Conservation (phyloP, 2,113 vertebrate species). For the Vanacampus margaritifer region DNA sequence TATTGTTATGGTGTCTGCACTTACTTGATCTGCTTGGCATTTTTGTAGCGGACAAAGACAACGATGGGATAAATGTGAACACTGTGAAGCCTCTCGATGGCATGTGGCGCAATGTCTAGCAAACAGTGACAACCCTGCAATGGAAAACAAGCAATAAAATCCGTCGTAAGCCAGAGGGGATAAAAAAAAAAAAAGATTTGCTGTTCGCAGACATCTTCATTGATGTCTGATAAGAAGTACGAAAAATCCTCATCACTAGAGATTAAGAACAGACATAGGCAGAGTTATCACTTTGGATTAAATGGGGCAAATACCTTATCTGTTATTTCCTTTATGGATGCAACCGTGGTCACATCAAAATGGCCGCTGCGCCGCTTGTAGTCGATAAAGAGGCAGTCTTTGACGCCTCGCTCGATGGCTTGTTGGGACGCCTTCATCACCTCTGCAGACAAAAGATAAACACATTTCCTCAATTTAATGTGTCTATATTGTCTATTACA, state of each 20-base stretch:
- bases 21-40: slow-evolving; percentile 98
- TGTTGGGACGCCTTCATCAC: slow-evolving; percentile 99
- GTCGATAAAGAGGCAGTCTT: slow-evolving; percentile 96
- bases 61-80: slow-evolving; percentile 98
- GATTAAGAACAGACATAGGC: slow-evolving; percentile 34
- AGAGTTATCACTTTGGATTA: slow-evolving; percentile 22
- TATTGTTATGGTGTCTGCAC: slow-evolving; percentile 50
- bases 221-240: slow-evolving; percentile 1
- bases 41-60: slow-evolving; percentile 98
- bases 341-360: slow-evolving; percentile 96
- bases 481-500: too few relatives aligned
- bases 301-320: slow-evolving; percentile 80
- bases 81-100: slow-evolving; percentile 94
- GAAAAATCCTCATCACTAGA: slow-evolving; percentile 21
- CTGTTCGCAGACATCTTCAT: not conserved
- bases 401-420: slow-evolving; percentile 94
- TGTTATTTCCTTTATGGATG: slow-evolving; percentile 95
- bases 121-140: slow-evolving; percentile 93
- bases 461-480: not conserved
- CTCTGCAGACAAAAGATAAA: slow-evolving; percentile 70
- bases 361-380: slow-evolving; percentile 95
- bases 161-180: not conserved
- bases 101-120: slow-evolving; percentile 93
- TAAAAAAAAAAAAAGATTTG: slow-evolving; percentile 3
- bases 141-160: not conserved